Conservation (phyloP, 2,113 vertebrate genomes). For the Cryptomyrus ogoouensis region DNA sequence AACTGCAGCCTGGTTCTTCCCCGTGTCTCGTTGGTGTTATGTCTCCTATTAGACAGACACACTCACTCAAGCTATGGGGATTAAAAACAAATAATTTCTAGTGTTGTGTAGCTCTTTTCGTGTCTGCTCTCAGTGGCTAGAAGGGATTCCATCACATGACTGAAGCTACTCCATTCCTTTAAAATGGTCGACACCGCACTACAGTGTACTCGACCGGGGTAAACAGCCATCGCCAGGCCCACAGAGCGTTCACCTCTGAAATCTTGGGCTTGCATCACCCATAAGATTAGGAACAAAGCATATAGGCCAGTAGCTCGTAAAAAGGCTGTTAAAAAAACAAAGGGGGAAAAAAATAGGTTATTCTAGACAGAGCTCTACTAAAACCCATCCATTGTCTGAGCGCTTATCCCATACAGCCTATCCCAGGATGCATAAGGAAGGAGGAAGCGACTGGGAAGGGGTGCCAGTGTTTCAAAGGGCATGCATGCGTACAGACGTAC, state of each 20-base stretch:
- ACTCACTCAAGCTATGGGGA: neutral
- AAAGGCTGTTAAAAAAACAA: neutral
- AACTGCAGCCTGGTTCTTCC: neutral
- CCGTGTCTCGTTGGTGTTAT: neutral
- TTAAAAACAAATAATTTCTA: neutral
- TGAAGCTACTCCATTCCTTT: neutral
- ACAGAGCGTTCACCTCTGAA: too few species aligned
- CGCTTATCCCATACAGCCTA: neutral
- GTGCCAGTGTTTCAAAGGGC: neutral
- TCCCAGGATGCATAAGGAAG: neutral
- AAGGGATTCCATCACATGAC: neutral
- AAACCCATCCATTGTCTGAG: neutral
- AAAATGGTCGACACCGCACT: neutral
- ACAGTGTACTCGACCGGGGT: neutral
- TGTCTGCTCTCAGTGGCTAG: too few species aligned
- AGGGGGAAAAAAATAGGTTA: neutral
- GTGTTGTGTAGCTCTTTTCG: neutral
- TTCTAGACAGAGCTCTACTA: neutral
- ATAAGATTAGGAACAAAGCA: neutral
- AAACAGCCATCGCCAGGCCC: neutral
- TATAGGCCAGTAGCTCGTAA: neutral
- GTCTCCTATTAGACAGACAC: neutral
- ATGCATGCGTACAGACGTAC: neutral
- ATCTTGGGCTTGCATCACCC: neutral
- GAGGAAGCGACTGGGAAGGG: neutral